These are phyloP conservation scores for Acomys russatus DNA, from an alignment of 2,797 vertebrate genomes.

Conservation along the genomic window DNA sequence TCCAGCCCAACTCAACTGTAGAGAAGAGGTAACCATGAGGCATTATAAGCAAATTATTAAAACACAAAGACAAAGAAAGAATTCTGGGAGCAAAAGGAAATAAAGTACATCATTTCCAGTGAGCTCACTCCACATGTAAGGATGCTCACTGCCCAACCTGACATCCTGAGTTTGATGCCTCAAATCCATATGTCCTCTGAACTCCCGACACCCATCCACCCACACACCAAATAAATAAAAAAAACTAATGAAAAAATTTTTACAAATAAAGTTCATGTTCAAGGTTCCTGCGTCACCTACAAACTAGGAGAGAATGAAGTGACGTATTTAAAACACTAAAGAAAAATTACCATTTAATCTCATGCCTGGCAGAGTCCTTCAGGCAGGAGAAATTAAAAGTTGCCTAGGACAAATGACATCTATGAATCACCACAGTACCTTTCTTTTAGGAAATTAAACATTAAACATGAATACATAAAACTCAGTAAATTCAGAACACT, in stretches of 20 bases:
- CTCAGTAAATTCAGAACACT: not conserved
- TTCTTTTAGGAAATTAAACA: not conserved
- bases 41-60: not conserved
- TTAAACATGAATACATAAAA: not conserved
- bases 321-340: not conserved
- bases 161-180: too few species aligned
- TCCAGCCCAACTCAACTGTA: not conserved
- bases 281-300: not conserved
- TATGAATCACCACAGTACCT: not conserved
- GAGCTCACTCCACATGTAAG: not conserved
- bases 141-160: not conserved
- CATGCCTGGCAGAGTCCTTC: not conserved
- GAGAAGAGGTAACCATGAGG: not conserved
- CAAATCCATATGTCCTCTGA: not conserved
- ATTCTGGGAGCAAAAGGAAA: not conserved
- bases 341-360: not conserved
- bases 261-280: not conserved
- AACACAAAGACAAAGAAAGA: not conserved
- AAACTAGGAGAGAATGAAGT: not conserved
- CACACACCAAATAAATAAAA: not conserved
- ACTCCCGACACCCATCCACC: fast-evolving
- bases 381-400: not conserved
- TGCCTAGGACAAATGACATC: not conserved
- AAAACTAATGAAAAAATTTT: not conserved
- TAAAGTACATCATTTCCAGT: not conserved